A percentile compares a stretch with the other conserved stretches of the same genome.
Evolutionary conservation across 2,888 invertebrate genomes (phyloP).

Genomic region (Halictus ligatus): DNA sequence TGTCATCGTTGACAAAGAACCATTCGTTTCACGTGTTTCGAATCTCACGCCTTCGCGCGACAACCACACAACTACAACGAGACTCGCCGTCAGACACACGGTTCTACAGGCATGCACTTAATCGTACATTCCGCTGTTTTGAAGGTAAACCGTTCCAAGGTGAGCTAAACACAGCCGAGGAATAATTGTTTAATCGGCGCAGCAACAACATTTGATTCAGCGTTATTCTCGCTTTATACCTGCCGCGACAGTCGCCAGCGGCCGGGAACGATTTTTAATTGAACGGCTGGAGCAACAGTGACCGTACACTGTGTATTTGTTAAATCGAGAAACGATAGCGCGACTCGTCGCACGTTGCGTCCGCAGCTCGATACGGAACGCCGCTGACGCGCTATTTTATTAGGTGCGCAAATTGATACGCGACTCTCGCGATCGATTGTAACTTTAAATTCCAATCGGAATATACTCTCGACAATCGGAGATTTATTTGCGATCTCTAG

Average conservation of each 20-base stretch:
- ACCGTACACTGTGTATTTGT: constrained; percentile 25
- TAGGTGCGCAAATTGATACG: background rate
- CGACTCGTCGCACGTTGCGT: background rate
- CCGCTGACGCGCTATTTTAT: background rate
- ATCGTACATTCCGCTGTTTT: constrained; percentile 62
- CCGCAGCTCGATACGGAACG: background rate
- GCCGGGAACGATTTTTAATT: constrained; percentile 43
- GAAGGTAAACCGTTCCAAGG: constrained; percentile 72
- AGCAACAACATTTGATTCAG: constrained; percentile 74
- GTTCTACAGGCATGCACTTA: constrained; percentile 43
- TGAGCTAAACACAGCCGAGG: constrained; percentile 63
- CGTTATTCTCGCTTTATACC: constrained; percentile 59
- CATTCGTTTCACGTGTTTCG: constrained; percentile 28
- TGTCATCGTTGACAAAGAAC: constrained; percentile 26
- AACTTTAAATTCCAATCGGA: background rate
- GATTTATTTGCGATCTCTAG: background rate
- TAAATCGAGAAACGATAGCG: constrained; percentile 4
- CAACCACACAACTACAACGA: background rate
- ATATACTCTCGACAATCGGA: background rate
- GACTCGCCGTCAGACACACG: constrained; percentile 8
- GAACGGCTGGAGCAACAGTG: constrained; percentile 33
- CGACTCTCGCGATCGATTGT: background rate
- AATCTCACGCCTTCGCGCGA: constrained; percentile 27
- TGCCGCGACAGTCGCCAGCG: constrained; percentile 4
- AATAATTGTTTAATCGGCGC: constrained; percentile 72